Conservation (phyloP, 2,797 vertebrate genomes). For the Uromys caudimaculatus region DNA sequence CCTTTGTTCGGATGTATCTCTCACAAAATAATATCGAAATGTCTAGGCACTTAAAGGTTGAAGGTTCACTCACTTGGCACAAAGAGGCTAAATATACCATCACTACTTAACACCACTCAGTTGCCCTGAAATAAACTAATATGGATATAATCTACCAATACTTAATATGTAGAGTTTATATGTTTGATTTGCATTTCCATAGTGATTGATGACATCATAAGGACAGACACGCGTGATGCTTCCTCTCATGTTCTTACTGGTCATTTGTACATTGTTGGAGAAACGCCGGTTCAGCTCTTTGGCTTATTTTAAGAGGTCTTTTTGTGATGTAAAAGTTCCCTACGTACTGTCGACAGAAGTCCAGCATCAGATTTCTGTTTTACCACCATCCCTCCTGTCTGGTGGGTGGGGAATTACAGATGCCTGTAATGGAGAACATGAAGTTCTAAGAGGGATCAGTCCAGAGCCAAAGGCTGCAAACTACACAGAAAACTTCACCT, state of each 20-base stretch:
- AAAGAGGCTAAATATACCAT: conserved; percentile 11
- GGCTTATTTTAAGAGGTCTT: neutral
- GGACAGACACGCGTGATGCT: neutral
- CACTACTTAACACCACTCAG: neutral
- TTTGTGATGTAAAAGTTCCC: neutral
- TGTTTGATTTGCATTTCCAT: neutral
- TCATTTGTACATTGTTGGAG: neutral
- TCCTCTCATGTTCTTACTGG: neutral
- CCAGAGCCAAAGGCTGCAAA: neutral
- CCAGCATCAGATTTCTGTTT: neutral
- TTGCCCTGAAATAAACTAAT: neutral
- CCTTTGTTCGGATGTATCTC: neutral
- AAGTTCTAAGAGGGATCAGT: neutral
- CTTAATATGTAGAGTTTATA: neutral
- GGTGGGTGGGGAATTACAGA: neutral
- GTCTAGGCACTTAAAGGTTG: conserved; percentile 9
- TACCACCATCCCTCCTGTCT: neutral
- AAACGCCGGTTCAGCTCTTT: neutral
- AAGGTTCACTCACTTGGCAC: conserved; percentile 18
- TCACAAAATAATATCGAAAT: neutral
- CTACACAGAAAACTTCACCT: neutral
- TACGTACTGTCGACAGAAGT: neutral
- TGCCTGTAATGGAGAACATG: neutral
- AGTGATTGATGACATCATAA: neutral
- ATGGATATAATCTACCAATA: neutral